A percentile compares a stretch with the other conserved stretches of the same genome.
Conservation (phyloP, 2,113 vertebrate genomes). For the Bubalus kerabau region DNA sequence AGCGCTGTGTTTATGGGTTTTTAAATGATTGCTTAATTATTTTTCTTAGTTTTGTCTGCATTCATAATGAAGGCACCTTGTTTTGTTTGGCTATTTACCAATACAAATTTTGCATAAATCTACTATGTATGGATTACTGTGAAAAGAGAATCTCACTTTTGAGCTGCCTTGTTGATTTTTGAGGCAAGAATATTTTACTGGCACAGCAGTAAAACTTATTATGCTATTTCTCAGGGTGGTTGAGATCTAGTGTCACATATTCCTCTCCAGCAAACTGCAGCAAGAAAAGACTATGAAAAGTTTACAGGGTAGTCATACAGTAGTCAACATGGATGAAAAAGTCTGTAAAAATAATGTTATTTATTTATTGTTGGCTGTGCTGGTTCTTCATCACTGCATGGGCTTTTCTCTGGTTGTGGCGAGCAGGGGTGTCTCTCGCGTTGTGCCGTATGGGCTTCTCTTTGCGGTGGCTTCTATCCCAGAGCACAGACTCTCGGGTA, state of each 20-base stretch:
- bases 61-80: constrained; percentile 18
- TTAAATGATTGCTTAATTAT: constrained; percentile 55
- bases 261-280: neutral
- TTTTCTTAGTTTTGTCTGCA: constrained; percentile 55
- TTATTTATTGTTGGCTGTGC: neutral
- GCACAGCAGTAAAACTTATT: neutral
- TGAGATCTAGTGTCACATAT: neutral
- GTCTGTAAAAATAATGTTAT: neutral
- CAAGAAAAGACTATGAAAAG: neutral
- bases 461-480: neutral
- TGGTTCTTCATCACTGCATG: neutral
- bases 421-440: neutral
- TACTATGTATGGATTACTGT: neutral
- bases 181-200: constrained; percentile 7
- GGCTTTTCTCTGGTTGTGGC: neutral
- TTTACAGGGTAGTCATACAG: neutral
- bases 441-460: neutral
- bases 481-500: neutral
- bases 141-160: neutral
- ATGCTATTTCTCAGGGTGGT: neutral
- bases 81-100: constrained; percentile 52
- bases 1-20: constrained; percentile 15
- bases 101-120: neutral
- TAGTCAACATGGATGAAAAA: neutral
- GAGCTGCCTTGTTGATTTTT: neutral